These are phyloP conservation scores for Dimorphilus gyrociliatus DNA, from an alignment of 2,888 invertebrate genomes.

Conservation along the genomic window DNA sequence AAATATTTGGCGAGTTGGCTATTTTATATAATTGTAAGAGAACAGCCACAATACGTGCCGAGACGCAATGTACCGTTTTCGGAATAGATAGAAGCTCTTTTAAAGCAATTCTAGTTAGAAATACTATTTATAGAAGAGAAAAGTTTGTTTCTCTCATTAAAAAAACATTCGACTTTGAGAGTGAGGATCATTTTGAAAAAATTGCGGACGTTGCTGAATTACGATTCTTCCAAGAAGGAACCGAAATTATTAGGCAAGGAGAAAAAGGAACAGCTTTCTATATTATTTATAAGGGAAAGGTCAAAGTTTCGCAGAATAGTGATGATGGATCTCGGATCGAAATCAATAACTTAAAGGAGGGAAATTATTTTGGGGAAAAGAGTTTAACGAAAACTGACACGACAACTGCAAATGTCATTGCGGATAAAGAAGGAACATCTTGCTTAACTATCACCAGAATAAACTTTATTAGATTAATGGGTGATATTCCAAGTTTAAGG, in stretches of 20 bases:
- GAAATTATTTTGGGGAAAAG: conserved; percentile 95
- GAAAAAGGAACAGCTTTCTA: conserved; percentile 90
- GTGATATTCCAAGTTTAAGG: no score
- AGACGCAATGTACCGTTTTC: conserved; percentile 67
- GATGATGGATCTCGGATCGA: no score
- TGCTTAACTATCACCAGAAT: no score
- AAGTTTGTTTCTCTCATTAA: conserved; percentile 67
- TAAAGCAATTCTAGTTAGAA: conserved; percentile 71
- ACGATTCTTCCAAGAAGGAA: conserved; percentile 78
- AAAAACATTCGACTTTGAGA: conserved; percentile 40
- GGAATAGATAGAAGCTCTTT: conserved; percentile 67
- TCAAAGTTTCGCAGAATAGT: no score
- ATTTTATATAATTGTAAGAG: conserved; percentile 81
- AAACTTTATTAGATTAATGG: no score
- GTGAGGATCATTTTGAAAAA: no score
- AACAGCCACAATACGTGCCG: conserved; percentile 61
- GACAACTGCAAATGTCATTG: no score
- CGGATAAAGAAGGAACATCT: no score
- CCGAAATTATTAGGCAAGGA: conserved; percentile 87
- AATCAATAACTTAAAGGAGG: no score
- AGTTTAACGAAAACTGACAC: no score
- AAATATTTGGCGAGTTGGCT: conserved; percentile 78
- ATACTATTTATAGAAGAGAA: conserved; percentile 63
- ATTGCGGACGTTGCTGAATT: no score
- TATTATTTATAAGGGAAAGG: conserved; percentile 86